These are phyloP conservation scores for Pinna nobilis DNA, from an alignment of 1,140 invertebrate species.

Conservation along the genomic window DNA sequence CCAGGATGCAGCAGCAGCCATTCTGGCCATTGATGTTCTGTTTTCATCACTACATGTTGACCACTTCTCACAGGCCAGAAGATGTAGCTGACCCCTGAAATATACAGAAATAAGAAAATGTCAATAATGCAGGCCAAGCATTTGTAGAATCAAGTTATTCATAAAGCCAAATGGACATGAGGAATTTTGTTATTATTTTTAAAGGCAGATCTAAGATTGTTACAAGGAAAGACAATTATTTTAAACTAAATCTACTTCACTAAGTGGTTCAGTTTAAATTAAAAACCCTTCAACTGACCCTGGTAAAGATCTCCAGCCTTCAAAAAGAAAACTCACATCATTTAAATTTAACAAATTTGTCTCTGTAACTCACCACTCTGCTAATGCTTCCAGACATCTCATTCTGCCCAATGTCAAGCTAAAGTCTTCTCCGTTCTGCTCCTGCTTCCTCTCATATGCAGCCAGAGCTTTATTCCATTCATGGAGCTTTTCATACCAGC, in stretches of 20 bases:
- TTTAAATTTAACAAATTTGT: too few species aligned
- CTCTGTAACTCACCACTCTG: conserved; percentile 94
- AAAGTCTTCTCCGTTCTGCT: conserved; percentile 78
- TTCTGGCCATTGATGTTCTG: conserved; percentile 88
- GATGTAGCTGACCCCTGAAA: conserved; percentile 82
- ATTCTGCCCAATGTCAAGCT: conserved; percentile 94
- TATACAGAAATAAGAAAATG: neutral
- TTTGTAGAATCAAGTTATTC: too few species aligned
- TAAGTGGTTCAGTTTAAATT: too few species aligned
- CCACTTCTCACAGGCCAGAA: conserved; percentile 81
- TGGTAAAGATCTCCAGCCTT: too few species aligned
- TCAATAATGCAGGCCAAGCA: too few species aligned
- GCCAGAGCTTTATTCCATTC: conserved; percentile 98
- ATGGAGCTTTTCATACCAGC: conserved; percentile 99
- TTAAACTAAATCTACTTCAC: too few species aligned
- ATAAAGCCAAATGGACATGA: too few species aligned
- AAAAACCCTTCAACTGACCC: too few species aligned
- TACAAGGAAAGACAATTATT: too few species aligned
- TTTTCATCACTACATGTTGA: conserved; percentile 79
- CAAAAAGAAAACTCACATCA: too few species aligned
- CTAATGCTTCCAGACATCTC: conserved; percentile 96
- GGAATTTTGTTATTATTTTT: too few species aligned
- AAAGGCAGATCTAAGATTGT: too few species aligned
- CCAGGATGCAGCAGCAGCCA: conserved; percentile 97
- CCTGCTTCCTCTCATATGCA: conserved; percentile 83